These are phyloP conservation scores for Dasysyrphus albostriatus DNA, from an alignment of 2,888 invertebrate species.

Conservation along the genomic window DNA sequence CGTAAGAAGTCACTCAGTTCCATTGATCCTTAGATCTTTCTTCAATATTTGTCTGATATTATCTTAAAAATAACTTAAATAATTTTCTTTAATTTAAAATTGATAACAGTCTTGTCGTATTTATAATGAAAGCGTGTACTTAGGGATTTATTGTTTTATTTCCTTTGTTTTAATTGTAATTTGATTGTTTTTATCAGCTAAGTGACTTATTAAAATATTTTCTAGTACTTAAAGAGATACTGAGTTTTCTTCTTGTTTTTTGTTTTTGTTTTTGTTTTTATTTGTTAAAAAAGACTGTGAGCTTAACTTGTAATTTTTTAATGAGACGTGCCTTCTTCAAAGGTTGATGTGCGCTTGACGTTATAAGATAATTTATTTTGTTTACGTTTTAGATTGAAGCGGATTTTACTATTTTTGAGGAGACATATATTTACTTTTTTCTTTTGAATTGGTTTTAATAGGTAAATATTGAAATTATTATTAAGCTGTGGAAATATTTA, in stretches of 20 bases:
- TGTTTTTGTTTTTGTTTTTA: neutral
- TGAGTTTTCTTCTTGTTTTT: constrained; percentile 42
- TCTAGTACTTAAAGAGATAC: constrained; percentile 60
- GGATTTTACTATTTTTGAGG: constrained; percentile 20
- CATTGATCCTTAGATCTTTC: constrained; percentile 76
- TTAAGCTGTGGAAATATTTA: neutral
- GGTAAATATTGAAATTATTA: constrained; percentile 7
- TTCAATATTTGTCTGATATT: constrained; percentile 11
- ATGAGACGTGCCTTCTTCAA: constrained; percentile 37
- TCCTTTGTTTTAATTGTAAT: constrained; percentile 46
- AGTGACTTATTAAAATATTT: constrained; percentile 71
- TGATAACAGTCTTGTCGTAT: constrained; percentile 15
- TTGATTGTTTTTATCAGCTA: constrained; percentile 72
- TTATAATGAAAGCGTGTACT: constrained; percentile 43
- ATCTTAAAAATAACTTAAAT: constrained; percentile 49
- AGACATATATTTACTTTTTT: neutral
- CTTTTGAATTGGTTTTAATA: constrained; percentile 16
- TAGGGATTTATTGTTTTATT: constrained; percentile 46
- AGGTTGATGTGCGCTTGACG: constrained; percentile 47
- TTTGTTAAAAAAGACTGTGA: neutral
- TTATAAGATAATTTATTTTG: constrained; percentile 28
- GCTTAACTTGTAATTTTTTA: constrained; percentile 1
- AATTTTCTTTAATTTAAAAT: constrained; percentile 9
- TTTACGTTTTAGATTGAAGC: constrained; percentile 30
- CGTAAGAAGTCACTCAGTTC: constrained; percentile 83